Base-by-base conservation (phyloP, 1,140 invertebrate species). In the Philotrypesis tridentata region DNA sequence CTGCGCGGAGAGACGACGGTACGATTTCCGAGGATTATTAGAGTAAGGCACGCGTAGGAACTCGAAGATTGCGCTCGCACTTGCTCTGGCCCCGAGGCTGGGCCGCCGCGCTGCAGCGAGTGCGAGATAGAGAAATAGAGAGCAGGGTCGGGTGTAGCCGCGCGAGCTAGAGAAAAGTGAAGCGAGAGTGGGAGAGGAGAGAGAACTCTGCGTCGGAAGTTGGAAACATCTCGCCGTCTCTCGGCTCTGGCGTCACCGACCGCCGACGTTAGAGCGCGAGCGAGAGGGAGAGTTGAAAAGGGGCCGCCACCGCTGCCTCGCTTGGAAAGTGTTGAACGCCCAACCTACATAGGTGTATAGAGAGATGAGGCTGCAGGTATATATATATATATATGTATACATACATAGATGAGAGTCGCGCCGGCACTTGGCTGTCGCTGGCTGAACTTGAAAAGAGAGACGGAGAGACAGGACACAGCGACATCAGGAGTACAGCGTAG, bases 161-260 rank as follows among this genome's bases (percentile, higher is more conserved):
- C n/a, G n/a, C 7, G 37, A 48, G 37, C n/a, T n/a, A 72, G 70
- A 25, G 70, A 67, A 29, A 29, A 31, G 63, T 29, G 27, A 67
- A 72, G 70, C 31, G 67, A 8, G 29, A 31, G 6, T 37, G 11
- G 17, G 29, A 33, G 37, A 6, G 68, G 21, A 23, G 29, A 33
- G 40, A 8, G 77, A 43, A 67, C 29, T 55, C 65, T 40, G 68
- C 75, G 37, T 63, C 82, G 82, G 74, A 83, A 83, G 76, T 83
- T 83, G 48, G 63, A 60, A 82, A 83, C 82, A 83, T 83, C 77
- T 79, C 82, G 72, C 74, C 71, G 43, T 74, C 67, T 82, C 33
- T 55, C 55, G n/a, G n/a, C n/a, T n/a, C 17, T 70, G 27, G 76
- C 65, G 31, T 79, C 78, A 79, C 72, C n/a, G n/a, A n/a, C n/a